Conservation (phyloP, 30 jellyfish, hydroid and myxozoan species). For the Rhopilema esculentum region DNA sequence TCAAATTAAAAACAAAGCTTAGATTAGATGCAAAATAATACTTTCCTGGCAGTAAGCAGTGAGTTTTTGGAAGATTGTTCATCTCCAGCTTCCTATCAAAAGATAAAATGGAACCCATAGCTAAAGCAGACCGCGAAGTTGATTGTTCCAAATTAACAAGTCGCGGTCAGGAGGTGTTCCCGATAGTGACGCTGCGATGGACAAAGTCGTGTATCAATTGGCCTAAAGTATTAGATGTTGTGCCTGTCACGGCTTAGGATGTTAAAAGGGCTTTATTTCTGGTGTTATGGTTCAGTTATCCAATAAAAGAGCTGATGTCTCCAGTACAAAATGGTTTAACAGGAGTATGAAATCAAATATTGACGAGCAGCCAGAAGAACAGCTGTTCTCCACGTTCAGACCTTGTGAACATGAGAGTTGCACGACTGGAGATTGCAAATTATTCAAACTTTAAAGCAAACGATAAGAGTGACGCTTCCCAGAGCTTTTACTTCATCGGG, state of each 20-base stretch:
- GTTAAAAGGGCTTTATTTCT: neutral
- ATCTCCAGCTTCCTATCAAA: too few species aligned
- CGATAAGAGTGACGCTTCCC: neutral
- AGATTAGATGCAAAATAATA: too few species aligned
- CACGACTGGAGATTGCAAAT: neutral
- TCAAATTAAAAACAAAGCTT: too few species aligned
- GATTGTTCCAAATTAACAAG: neutral
- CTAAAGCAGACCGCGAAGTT: neutral
- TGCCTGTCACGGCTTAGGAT: neutral
- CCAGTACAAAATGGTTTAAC: constrained; percentile 50
- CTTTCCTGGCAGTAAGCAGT: too few species aligned
- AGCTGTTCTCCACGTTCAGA: constrained; percentile 9
- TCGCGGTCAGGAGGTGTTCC: too few species aligned
- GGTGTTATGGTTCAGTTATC: neutral
- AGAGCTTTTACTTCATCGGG: neutral
- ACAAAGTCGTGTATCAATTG: neutral
- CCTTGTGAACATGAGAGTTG: neutral
- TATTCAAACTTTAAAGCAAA: neutral
- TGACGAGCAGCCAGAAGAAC: constrained; percentile 40
- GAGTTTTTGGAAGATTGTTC: too few species aligned
- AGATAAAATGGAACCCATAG: neutral
- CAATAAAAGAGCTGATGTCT: constrained; percentile 7
- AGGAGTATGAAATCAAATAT: constrained; percentile 48
- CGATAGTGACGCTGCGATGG: constrained; percentile 16
- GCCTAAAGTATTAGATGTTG: neutral